A percentile compares a stretch with the other conserved stretches of the same genome.
phyloP scores from a whole-genome alignment of 2,888 invertebrate species.

The Drosophila eohydei region DNA sequence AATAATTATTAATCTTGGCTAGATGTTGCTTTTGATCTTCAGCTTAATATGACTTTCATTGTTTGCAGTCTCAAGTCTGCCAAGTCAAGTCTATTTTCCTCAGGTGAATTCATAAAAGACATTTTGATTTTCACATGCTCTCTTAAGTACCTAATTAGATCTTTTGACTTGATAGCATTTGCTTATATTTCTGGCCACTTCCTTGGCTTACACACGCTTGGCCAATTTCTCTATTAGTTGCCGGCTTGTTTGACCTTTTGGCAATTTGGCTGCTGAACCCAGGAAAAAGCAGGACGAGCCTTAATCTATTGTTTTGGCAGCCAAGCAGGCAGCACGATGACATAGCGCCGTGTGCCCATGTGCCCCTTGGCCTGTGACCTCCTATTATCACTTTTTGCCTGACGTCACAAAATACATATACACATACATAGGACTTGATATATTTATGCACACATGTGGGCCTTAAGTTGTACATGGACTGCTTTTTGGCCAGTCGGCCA shows the following conservation, averaged over 20 bases:
- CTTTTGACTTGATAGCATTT: constrained; percentile 29
- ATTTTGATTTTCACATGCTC: constrained; percentile 4
- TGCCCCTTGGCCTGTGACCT: constrained; percentile 9
- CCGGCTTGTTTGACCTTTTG: constrained; percentile 43
- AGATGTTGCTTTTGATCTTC: not conserved
- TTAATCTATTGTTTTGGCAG: constrained; percentile 75
- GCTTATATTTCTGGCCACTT: constrained; percentile 27
- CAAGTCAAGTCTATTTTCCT: not conserved
- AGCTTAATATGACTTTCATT: not conserved
- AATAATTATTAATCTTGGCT: constrained; percentile 3
- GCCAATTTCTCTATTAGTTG: constrained; percentile 54
- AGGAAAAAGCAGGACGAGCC: constrained; percentile 37
- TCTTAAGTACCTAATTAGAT: constrained; percentile 37
- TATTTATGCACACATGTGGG: constrained; percentile 8
- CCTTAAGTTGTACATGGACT: constrained; percentile 38
- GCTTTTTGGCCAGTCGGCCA: constrained; percentile 51
- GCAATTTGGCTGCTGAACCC: constrained; percentile 44
- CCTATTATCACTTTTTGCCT: constrained; percentile 58
- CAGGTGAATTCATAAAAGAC: not conserved
- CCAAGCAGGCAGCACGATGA: constrained; percentile 58
- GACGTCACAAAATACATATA: constrained; percentile 45
- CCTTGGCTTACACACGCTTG: constrained; percentile 18
- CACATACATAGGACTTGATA: constrained; percentile 22
- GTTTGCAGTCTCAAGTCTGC: too few species aligned
- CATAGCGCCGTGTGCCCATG: constrained; percentile 16